Conservation (phyloP, 2,113 vertebrate genomes). For the Delphinus delphis region DNA sequence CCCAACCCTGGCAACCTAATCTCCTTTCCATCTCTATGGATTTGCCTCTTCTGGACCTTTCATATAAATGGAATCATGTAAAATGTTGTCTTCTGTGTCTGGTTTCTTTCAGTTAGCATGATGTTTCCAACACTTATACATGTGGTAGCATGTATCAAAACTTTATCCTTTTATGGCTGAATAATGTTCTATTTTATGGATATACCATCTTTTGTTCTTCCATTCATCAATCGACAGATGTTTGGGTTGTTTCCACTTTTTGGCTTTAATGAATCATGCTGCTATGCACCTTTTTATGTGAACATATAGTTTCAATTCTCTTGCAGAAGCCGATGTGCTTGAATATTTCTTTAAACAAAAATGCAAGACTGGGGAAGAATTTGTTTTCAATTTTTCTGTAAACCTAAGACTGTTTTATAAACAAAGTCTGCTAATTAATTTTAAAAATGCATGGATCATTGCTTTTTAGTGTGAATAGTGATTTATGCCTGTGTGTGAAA, state of each 20-base stretch:
- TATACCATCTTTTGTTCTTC: not conserved
- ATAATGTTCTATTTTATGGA: not conserved
- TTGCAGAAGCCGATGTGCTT: not conserved
- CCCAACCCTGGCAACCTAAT: not conserved
- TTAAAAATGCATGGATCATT: not conserved
- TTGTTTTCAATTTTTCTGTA: slow-evolving; percentile 14
- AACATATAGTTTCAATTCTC: not conserved
- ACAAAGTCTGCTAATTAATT: not conserved
- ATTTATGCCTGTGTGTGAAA: not conserved
- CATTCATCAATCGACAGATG: not conserved
- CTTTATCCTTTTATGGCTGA: not conserved
- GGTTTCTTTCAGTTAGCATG: not conserved
- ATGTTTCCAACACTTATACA: not conserved
- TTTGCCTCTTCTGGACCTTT: not conserved
- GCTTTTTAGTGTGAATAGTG: not conserved
- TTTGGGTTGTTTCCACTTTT: not conserved
- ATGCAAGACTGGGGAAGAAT: not conserved
- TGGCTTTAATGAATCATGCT: not conserved
- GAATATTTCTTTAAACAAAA: slow-evolving; percentile 14
- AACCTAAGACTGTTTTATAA: not conserved
- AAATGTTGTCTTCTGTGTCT: not conserved
- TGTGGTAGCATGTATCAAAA: not conserved
- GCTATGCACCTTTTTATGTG: not conserved
- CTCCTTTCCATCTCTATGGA: not conserved
- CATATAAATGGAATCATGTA: not conserved